Base-by-base conservation (phyloP, 2,113 vertebrate species). In the Aphyosemion australe region DNA sequence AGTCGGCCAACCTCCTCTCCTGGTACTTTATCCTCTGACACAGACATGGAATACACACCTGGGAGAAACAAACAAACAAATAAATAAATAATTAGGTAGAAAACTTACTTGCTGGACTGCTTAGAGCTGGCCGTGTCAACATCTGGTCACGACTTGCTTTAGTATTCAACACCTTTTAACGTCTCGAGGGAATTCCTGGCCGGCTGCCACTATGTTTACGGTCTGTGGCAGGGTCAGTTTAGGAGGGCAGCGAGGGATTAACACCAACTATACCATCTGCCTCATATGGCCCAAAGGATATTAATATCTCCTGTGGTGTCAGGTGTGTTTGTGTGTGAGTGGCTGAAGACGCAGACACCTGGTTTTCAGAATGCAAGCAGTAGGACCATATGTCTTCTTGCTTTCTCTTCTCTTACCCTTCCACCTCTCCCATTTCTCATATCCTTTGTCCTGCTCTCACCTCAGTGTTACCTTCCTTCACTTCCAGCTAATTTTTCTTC, bases 41-140 rank as follows among this genome's bases (percentile, higher is more conserved):
- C 92, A 0, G 95, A 94, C 96, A 98, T 98, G 87, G 95, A 87
- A 66, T 98, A 99, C 41, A 98, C 96, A 83, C 95, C 97, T 99
- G 76, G 32, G 34, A 43, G 42, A 13, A 2, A 10, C 43, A 41
- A 48, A 19, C 15, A 31, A 15, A 64, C 11, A 32, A 1, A 13
- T 3, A 19, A 55, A 39, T 0, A 32, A 1, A 13, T 7, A 19
- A 55, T 32, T 0, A 34, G 13, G 5, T 4, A n/a, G 12, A 37
- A 5, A 6, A 16, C 5, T 34, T 12, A 21, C 6, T 32, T 21
- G 11, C 8, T 47, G 13, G 21, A 15, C 26, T 50, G 31, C 15
- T 50, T 37, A 37, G 57, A 26, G 43, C 45, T 32, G 47, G 26
- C 37, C 8, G 39, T 55, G 59, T 66, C 59, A 50, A 15, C 51